These are phyloP conservation scores for Guaruba guarouba DNA, from an alignment of 2,113 vertebrate species.

Conservation along the genomic window DNA sequence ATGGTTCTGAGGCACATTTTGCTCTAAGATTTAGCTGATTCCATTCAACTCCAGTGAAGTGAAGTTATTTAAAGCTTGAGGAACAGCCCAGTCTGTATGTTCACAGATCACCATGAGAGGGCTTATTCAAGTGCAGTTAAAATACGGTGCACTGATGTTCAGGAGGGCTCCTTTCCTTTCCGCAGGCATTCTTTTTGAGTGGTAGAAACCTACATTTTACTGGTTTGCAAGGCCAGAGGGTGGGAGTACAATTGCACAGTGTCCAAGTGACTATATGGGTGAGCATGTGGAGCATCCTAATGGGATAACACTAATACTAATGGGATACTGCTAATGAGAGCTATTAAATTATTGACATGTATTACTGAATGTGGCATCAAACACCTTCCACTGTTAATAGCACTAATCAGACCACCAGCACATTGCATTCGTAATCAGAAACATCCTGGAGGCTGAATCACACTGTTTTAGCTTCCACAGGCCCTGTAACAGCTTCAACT, in stretches of 20 bases:
- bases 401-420: not conserved
- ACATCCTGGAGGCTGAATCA: not conserved
- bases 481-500: not conserved
- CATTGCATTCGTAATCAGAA: not conserved
- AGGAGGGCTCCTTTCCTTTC: not conserved
- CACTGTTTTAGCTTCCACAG: not conserved
- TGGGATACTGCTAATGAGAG: conserved; percentile 7
- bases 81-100: not conserved
- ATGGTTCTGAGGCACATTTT: not conserved
- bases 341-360: conserved; percentile 42
- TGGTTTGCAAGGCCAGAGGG: not conserved
- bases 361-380: not conserved
- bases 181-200: not conserved
- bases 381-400: not conserved
- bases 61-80: not conserved
- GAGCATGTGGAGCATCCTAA: not conserved
- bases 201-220: not conserved
- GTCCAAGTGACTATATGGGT: not conserved
- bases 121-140: not conserved
- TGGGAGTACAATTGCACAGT: not conserved
- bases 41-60: not conserved
- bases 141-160: not conserved
- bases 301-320: conserved; percentile 15
- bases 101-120: not conserved
- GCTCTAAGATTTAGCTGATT: not conserved